Evolutionary conservation across 2,888 invertebrate species (phyloP), one percentile per base, ranked within the genome.

Genomic region (Patella pellucida): DNA sequence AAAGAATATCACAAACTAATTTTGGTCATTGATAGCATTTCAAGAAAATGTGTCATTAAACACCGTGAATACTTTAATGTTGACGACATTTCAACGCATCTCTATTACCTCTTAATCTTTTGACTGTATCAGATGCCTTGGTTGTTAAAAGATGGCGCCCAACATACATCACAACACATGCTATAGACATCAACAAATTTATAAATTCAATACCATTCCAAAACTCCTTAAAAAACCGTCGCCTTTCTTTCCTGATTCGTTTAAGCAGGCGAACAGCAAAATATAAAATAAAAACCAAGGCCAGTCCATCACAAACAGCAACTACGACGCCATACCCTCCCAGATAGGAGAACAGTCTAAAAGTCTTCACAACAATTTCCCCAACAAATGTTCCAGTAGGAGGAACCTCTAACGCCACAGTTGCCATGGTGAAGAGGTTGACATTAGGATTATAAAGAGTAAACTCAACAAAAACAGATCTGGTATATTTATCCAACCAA

Each of bases 401-500:
- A 11, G 83, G 81, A 68, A 84, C 78, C 75, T 87, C 87, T 51
- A 85, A 83, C n/a, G 82, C 78, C 15, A 83, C 81, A 23, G 81
- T 79, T 27, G 79, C 74, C 69, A 81, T 80, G 12, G 82, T 79
- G 75, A 86, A 87, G 73, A 85, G 71, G 75, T 87, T 86, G 41
- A 83, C 82, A 71, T 85, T 84, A 1, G 86, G 84, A 69, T 85
- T 85, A 71, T 86, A 87, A 4, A 85, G 75, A 2, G 84, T 84
- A 71, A 86, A 82, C 76, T 86, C 86, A 9, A 86, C 76, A 73
- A 84, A 82, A n/a, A 87, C 67, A 41, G 83, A 80, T 72, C 86
- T 73, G 0, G 86, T 85, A 52, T 80, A 79, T 56, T 78, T 70
- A 75, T 87, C 85, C 3, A 86, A 74, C 87, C 87, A 87, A 14